Base-by-base conservation (phyloP, 2,797 vertebrate species). In the Tiaroga cobitis region DNA sequence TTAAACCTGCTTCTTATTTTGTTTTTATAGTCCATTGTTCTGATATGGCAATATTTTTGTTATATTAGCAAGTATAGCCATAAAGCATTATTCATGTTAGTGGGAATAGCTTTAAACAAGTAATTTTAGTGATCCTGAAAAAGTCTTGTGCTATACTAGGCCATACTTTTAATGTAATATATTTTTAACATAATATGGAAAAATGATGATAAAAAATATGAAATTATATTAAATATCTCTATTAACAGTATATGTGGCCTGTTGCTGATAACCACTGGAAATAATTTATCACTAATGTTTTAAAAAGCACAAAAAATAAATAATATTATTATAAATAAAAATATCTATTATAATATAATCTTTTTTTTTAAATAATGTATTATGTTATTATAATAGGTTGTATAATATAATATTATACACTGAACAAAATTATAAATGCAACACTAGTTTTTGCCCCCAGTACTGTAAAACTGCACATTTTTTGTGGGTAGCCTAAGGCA, bases 1-100 rank as follows among this genome's bases (percentile, higher is more conserved):
- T 68, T 81, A 74, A 46, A 76, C 70, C 26, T 26, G 21, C 18
- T 67, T 29, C 32, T 82, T 63, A 34, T 26, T 75, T 83, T 65
- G 56, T 46, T 74, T 74, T 65, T 49, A 63, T 61, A 61, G 26
- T 16, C 26, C 41, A 61, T 82, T 74, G 39, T 74, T 82, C n/a
- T 34, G n/a, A n/a, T n/a, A 34, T 67, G 6, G 29, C n/a, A 26
- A 26, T 61, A 34, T 67, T 6, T 32, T 29, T 67, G 29, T 32
- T 32, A 5, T 32, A 21, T 15, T 32, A 29, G 16, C 32, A 34
- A 37, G 29, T 34, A 32, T 67, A 19, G 15, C 65, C 18, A 19
- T 67, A 19, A 19, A 34, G 34, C 32, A 67, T 34, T 34, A 34
- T 67, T 67, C 15, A 34, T 34, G 16, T 67, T 67, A 4, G 6